Evolutionary conservation across 2,888 invertebrate species (phyloP).

Genomic region (Adela reaumurella): DNA sequence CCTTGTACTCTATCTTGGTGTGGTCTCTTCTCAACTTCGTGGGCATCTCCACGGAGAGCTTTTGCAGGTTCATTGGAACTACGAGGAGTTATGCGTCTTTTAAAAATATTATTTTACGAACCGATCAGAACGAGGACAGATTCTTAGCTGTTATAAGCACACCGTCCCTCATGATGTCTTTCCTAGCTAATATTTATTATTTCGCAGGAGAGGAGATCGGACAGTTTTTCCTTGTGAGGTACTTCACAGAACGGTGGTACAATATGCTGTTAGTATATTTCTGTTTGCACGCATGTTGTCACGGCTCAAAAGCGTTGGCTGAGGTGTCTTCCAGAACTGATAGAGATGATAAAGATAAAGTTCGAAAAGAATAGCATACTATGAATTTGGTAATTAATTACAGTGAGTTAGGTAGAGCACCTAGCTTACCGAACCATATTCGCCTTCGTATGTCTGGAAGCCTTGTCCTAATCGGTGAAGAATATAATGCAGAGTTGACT

Average conservation of each 20-base stretch:
- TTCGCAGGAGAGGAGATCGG: constrained; percentile 76
- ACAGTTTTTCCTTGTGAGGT: constrained; percentile 61
- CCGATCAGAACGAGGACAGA: constrained; percentile 51
- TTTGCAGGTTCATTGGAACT: constrained; percentile 48
- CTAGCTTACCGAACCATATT: too few species aligned
- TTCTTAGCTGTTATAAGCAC: constrained; percentile 65
- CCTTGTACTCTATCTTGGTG: constrained; percentile 68
- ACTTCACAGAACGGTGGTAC: constrained; percentile 37
- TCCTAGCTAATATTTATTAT: constrained; percentile 84
- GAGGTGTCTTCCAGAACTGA: constrained; percentile 34
- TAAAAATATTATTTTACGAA: constrained; percentile 30
- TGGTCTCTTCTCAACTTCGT: constrained; percentile 88
- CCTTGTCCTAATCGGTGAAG: too few species aligned
- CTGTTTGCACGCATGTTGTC: constrained; percentile 40
- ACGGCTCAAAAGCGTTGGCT: constrained; percentile 41
- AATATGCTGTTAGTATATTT: constrained; percentile 27
- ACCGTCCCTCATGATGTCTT: constrained; percentile 74
- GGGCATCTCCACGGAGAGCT: constrained; percentile 70
- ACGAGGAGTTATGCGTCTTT: constrained; percentile 41
- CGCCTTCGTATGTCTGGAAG: too few species aligned
- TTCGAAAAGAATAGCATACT: too few species aligned
- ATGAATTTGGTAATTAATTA: too few species aligned
- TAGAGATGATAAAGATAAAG: constrained; percentile 1
- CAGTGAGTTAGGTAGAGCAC: too few species aligned
- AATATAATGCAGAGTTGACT: too few species aligned